Conservation (phyloP, 1,140 invertebrate species). For the Ceratitis capitata region DNA sequence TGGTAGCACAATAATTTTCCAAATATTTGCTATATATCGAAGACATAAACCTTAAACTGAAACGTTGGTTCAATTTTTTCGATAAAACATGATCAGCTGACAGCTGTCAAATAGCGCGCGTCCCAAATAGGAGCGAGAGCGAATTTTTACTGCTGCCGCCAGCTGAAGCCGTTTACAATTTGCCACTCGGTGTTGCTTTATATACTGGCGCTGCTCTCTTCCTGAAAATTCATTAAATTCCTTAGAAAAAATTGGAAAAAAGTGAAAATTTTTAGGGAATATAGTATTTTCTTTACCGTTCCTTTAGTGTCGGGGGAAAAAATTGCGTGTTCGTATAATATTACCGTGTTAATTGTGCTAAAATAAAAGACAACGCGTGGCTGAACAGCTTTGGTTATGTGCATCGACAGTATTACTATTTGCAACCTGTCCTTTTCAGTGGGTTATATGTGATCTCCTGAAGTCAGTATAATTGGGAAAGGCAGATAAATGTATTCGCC, state of each 20-base stretch:
- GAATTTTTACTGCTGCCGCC: not conserved
- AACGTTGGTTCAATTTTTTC: not conserved
- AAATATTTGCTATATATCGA: not conserved
- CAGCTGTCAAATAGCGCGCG: constrained; percentile 31
- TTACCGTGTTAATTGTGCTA: not conserved
- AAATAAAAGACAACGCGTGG: constrained; percentile 27
- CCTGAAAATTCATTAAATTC: not conserved
- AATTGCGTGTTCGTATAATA: not conserved
- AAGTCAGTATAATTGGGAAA: not conserved
- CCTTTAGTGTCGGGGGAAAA: not conserved
- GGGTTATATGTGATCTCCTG: not conserved
- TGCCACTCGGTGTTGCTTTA: not conserved
- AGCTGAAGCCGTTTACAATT: constrained; percentile 28
- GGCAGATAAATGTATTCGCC: not conserved
- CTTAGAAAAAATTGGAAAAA: not conserved
- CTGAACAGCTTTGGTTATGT: constrained; percentile 6
- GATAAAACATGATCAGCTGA: constrained; percentile 8
- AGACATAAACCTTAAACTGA: not conserved
- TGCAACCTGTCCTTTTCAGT: constrained; percentile 17
- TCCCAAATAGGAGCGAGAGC: not conserved
- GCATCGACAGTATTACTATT: not conserved
- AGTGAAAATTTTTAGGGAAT: not conserved
- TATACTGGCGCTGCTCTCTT: not conserved
- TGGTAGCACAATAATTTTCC: not conserved
- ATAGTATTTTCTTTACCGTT: not conserved